Evolutionary conservation across 1,140 invertebrate species (phyloP).

Genomic region (Hydropsyche tenuis): DNA sequence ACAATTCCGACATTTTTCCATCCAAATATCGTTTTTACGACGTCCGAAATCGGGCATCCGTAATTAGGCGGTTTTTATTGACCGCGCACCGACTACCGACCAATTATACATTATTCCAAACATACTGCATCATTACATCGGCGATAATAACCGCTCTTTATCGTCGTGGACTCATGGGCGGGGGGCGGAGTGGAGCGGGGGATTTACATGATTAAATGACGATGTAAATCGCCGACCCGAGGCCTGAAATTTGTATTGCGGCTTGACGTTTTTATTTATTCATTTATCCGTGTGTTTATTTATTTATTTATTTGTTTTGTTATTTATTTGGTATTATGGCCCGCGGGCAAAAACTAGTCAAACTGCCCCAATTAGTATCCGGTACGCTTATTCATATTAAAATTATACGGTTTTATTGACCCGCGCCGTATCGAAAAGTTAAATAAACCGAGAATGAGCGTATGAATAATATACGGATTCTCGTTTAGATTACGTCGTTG

Average conservation of each 20-base stretch:
- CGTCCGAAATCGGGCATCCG: too few relatives aligned
- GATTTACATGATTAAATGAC: slow-evolving; percentile 17
- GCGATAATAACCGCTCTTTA: slow-evolving; percentile 15
- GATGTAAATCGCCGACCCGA: slow-evolving; percentile 24
- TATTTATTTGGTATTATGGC: neutral
- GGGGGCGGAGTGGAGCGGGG: neutral
- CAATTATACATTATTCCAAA: neutral
- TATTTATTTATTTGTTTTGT: slow-evolving; percentile 9
- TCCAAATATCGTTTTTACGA: too few relatives aligned
- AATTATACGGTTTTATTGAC: slow-evolving; percentile 25
- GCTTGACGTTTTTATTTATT: neutral
- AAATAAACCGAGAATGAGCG: neutral
- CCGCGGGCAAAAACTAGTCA: neutral
- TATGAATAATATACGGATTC: slow-evolving; percentile 4
- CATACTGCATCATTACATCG: slow-evolving; percentile 4
- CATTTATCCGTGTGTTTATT: neutral
- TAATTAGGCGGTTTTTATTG: too few relatives aligned
- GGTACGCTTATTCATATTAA: slow-evolving; percentile 27
- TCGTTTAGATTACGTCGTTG: slow-evolving; percentile 25
- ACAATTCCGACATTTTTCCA: too few relatives aligned
- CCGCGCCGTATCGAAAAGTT: neutral
- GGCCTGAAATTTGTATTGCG: slow-evolving; percentile 7
- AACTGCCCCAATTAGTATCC: slow-evolving; percentile 25
- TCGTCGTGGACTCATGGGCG: too few relatives aligned
- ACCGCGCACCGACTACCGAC: neutral